A percentile compares a stretch with the other conserved stretches of the same genome.
phyloP scores from a whole-genome alignment of 2,113 vertebrate genomes.

The Genyomyrus donnyi region DNA sequence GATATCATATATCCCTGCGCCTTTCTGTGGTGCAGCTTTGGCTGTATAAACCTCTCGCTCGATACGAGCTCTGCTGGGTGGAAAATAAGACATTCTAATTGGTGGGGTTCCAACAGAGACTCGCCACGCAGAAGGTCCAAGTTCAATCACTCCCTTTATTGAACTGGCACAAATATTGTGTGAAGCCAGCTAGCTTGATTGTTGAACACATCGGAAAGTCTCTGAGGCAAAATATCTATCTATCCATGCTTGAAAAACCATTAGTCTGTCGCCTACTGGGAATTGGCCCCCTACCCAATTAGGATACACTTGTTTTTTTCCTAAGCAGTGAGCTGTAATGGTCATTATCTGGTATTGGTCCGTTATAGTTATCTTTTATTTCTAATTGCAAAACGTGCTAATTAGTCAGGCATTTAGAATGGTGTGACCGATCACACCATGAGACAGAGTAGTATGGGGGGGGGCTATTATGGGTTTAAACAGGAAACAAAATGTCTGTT shows the following conservation, averaged over 20 bases:
- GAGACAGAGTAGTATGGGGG: neutral
- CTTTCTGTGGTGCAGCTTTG: neutral
- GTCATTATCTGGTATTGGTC: neutral
- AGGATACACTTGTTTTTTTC: neutral
- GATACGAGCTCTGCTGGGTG: neutral
- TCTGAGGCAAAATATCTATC: conserved; percentile 6
- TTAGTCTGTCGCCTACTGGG: neutral
- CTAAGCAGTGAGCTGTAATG: neutral
- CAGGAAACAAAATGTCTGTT: neutral
- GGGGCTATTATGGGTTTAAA: neutral
- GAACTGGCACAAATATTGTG: conserved; percentile 13
- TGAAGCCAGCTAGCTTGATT: neutral
- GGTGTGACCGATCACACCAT: neutral
- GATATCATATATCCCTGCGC: neutral
- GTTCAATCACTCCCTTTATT: neutral
- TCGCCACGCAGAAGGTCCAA: neutral
- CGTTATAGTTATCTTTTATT: neutral
- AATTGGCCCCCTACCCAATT: neutral
- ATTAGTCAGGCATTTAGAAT: neutral
- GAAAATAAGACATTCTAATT: conserved; percentile 2
- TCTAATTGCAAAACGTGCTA: neutral
- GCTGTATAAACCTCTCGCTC: neutral
- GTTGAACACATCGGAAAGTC: conserved; percentile 3
- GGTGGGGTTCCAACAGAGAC: neutral
- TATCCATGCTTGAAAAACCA: neutral